Evolutionary conservation across 2,113 vertebrate species (phyloP).

Genomic region (Calyptommatus sinebrachiatus): DNA sequence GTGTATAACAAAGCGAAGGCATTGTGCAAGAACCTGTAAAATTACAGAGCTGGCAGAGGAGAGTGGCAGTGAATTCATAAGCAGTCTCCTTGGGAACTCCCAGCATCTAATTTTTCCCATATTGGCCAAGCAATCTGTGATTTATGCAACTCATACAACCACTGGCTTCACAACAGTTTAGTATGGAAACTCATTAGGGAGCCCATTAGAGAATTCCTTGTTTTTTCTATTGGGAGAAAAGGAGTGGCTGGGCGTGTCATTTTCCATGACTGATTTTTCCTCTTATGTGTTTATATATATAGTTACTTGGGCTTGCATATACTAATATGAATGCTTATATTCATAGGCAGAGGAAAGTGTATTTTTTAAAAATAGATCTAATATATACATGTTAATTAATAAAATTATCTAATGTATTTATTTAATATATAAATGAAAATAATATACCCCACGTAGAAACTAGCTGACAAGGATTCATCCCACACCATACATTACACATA

Average conservation of each 20-base stretch:
- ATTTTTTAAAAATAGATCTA: too few species aligned
- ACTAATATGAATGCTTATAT: too few species aligned
- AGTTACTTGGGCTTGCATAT: too few species aligned
- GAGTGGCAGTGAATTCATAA: not conserved
- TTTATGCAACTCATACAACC: not conserved
- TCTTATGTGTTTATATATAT: not conserved
- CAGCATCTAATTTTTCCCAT: not conserved
- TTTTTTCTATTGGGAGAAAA: not conserved
- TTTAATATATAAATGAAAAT: too few species aligned
- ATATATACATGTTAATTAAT: too few species aligned
- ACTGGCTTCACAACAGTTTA: not conserved
- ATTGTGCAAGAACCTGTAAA: slow-evolving; percentile 9
- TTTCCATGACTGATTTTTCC: not conserved
- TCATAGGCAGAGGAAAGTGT: too few species aligned
- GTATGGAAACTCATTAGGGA: not conserved
- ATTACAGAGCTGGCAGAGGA: not conserved
- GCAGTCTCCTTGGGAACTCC: slow-evolving; percentile 10
- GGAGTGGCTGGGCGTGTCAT: not conserved
- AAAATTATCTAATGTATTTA: too few species aligned
- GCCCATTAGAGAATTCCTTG: not conserved
- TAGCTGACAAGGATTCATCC: too few species aligned
- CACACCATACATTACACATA: too few species aligned
- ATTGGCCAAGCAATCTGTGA: not conserved
- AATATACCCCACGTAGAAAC: too few species aligned
- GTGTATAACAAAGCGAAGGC: not conserved